Evolutionary conservation across 2,797 vertebrate genomes (phyloP).

Genomic region (Enteromius radiatus): DNA sequence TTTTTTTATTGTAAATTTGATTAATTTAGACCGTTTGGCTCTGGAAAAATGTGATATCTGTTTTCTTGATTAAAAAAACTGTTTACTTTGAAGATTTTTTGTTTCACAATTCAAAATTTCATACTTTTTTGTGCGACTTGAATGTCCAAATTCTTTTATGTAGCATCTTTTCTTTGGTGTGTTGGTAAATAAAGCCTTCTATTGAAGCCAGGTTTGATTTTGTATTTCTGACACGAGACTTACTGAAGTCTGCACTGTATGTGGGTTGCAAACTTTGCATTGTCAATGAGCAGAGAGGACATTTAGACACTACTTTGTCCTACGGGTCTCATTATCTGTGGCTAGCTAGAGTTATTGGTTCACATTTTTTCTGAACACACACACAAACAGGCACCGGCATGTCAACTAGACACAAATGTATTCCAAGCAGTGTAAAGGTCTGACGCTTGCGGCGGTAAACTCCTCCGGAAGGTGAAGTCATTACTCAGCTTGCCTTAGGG

Average conservation of each 20-base stretch:
- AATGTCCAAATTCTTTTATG: neutral
- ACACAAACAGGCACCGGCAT: slow-evolving; percentile 11
- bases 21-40: neutral
- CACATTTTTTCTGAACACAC: slow-evolving; percentile 8
- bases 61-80: neutral
- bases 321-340: slow-evolving; percentile 24
- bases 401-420: slow-evolving; percentile 22
- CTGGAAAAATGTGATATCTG: neutral
- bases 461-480: slow-evolving; percentile 41
- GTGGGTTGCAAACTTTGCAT: neutral
- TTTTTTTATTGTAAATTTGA: no score
- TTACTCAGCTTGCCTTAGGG: slow-evolving; percentile 44
- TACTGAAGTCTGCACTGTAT: neutral
- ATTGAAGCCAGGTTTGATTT: slow-evolving; percentile 1
- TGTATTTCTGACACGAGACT: neutral
- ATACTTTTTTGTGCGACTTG: neutral
- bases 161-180: neutral
- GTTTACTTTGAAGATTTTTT: neutral
- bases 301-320: neutral
- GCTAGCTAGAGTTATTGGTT: slow-evolving; percentile 16
- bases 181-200: neutral
- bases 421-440: neutral
- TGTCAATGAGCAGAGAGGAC: slow-evolving; percentile 10
- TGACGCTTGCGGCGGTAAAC: neutral
- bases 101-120: neutral